These are phyloP conservation scores for Sarcophaga carnaria DNA, from an alignment of 2,888 invertebrate genomes.

Conservation along the genomic window DNA sequence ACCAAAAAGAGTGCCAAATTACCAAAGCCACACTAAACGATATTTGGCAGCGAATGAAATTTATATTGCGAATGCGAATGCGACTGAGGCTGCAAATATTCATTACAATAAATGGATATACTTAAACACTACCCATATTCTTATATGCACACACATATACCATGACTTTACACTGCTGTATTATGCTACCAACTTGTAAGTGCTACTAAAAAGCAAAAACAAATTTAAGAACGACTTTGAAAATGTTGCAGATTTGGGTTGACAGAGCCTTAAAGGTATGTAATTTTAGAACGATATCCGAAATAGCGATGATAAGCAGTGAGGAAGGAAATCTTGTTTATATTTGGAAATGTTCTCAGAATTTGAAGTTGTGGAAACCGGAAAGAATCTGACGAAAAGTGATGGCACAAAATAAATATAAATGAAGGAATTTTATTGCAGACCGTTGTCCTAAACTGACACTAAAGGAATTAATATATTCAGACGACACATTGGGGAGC, in stretches of 20 bases:
- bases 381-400: no score
- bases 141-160: background rate
- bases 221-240: slow-evolving; percentile 23
- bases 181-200: background rate
- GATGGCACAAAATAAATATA: no score
- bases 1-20: background rate
- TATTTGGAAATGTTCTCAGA: no score
- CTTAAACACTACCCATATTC: no score
- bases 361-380: no score
- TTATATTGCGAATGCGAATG: slow-evolving; percentile 34
- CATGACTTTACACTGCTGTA: background rate
- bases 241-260: slow-evolving; percentile 25
- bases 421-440: no score
- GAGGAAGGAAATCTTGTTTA: no score
- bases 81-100: background rate
- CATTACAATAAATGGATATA: slow-evolving; percentile 21
- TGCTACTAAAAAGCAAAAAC: background rate
- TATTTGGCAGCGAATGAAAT: background rate
- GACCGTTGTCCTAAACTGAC: no score
- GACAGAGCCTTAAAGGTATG: background rate
- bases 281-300: background rate
- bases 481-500: no score
- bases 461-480: no score
- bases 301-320: no score
- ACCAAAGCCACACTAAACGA: background rate